phyloP scores from a whole-genome alignment of 2,113 vertebrate species.

The Ammospiza caudacuta region DNA sequence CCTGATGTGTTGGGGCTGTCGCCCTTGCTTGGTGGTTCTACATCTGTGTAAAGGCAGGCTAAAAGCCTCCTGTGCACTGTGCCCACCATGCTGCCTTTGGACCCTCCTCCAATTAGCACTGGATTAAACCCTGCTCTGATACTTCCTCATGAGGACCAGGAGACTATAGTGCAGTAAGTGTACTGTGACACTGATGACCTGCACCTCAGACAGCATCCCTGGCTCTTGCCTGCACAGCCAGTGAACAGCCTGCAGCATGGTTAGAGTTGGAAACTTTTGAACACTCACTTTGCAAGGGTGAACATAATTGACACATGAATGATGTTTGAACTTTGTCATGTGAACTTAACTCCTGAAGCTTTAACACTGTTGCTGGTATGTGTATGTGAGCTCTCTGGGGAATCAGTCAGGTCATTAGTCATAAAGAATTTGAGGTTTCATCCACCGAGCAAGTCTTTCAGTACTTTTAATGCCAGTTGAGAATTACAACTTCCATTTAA shows the following conservation, averaged over 20 bases:
- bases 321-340: background rate
- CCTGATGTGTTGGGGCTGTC: background rate
- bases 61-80: background rate
- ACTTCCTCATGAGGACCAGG: background rate
- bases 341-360: background rate
- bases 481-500: conserved; percentile 74
- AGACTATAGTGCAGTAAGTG: background rate
- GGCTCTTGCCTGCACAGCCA: background rate
- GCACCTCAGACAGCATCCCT: background rate
- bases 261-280: background rate
- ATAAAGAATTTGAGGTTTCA: background rate
- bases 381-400: background rate
- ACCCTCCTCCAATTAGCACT: background rate
- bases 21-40: accelerated
- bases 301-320: background rate
- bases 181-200: background rate
- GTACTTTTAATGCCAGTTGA: conserved; percentile 72
- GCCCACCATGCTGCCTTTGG: background rate
- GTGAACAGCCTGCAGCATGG: background rate
- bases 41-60: background rate
- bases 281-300: background rate
- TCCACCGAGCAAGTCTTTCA: conserved; percentile 50
- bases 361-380: background rate
- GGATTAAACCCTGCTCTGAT: background rate
- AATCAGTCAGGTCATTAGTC: background rate